phyloP scores from a whole-genome alignment of 2,797 vertebrate genomes.

The Eurystomus glaucurus region DNA sequence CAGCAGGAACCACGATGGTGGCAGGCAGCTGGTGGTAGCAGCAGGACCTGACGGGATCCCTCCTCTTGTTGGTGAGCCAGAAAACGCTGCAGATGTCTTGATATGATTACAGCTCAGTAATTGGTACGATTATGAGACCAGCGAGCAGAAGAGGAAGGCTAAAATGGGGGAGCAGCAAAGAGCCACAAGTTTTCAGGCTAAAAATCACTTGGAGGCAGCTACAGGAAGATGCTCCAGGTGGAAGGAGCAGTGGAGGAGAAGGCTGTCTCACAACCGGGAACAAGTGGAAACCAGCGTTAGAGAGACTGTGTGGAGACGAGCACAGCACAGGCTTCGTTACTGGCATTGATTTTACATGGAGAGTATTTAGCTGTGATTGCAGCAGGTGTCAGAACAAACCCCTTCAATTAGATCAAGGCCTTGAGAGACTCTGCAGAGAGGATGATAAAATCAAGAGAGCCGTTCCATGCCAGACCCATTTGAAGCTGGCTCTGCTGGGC shows the following conservation, averaged over 20 bases:
- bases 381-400: conserved; percentile 64
- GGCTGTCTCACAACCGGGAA: neutral
- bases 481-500: conserved; percentile 10
- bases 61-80: neutral
- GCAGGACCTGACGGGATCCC: neutral
- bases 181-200: accelerated
- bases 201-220: accelerated
- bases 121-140: neutral
- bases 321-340: neutral
- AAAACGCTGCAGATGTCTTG: accelerated
- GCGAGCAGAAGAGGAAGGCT: neutral
- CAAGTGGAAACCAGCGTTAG: neutral
- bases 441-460: conserved; percentile 1
- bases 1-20: neutral
- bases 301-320: neutral
- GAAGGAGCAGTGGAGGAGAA: accelerated
- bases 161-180: neutral
- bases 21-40: neutral
- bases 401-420: conserved; percentile 15
- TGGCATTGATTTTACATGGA: neutral
- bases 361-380: conserved; percentile 26
- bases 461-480: neutral
- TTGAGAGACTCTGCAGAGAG: neutral
- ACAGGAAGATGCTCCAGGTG: neutral
- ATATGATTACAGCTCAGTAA: accelerated